Percentiles rank a stretch among this genome's conserved stretches.
Conservation (phyloP, 2,797 vertebrate species). For the Tokudaia tokunoshimensis region DNA sequence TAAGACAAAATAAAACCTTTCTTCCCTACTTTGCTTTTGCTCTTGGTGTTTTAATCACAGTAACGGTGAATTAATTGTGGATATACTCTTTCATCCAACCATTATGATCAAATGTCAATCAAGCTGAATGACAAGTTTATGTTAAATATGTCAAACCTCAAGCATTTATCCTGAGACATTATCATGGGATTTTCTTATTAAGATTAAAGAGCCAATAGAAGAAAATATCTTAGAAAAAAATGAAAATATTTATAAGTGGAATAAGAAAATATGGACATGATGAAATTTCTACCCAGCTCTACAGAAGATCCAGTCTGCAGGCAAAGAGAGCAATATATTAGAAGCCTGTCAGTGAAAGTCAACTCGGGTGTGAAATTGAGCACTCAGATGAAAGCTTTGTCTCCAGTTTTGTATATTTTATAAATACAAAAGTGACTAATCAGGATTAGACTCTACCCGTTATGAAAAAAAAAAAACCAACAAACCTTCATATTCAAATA, state of each 20-base stretch:
- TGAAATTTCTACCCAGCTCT: conserved; percentile 29
- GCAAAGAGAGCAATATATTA: conserved; percentile 46
- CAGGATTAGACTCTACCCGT: conserved; percentile 73
- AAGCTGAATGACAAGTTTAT: neutral
- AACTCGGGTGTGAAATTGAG: conserved; percentile 53
- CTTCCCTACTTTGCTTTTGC: neutral
- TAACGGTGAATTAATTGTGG: neutral
- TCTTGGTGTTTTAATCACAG: neutral
- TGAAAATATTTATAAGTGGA: neutral
- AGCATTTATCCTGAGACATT: neutral
- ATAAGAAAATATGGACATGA: neutral
- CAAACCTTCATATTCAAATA: conserved; percentile 67
- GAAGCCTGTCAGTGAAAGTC: conserved; percentile 45
- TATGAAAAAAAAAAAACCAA: conserved; percentile 4
- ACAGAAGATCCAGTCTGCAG: neutral
- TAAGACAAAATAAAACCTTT: neutral
- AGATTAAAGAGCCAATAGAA: neutral
- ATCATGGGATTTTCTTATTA: neutral
- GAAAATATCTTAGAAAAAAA: neutral
- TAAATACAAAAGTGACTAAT: conserved; percentile 76
- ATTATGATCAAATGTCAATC: neutral
- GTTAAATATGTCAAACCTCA: neutral
- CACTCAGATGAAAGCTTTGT: conserved; percentile 48
- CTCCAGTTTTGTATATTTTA: conserved; percentile 65
- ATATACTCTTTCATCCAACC: neutral